These are phyloP conservation scores for Neelides folsomi DNA, from an alignment of 2,888 invertebrate species.

Conservation along the genomic window DNA sequence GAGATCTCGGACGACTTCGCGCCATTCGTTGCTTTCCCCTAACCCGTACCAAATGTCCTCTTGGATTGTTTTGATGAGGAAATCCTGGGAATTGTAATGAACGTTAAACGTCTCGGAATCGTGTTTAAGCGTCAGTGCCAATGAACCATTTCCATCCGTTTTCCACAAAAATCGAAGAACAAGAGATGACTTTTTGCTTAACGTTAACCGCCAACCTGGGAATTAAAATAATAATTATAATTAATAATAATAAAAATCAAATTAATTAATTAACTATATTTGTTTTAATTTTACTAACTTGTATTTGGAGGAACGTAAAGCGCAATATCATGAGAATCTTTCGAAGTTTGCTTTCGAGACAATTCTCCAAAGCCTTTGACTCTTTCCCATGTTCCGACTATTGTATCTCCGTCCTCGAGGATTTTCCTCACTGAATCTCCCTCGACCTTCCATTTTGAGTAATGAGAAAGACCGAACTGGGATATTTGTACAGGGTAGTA, in stretches of 20 bases:
- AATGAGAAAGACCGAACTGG: conserved; percentile 93
- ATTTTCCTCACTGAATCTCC: conserved; percentile 58
- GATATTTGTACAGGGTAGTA: conserved; percentile 98
- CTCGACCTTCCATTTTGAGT: conserved; percentile 83
- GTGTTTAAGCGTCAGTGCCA: conserved; percentile 23
- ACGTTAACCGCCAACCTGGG: too few species aligned
- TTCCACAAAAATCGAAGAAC: too few species aligned
- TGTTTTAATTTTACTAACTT: too few species aligned
- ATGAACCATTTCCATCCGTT: conserved; percentile 10
- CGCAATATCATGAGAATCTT: too few species aligned
- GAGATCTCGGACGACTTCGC: conserved; percentile 69
- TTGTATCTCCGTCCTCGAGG: conserved; percentile 61
- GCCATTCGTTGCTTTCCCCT: conserved; percentile 50
- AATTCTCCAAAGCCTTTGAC: conserved; percentile 8
- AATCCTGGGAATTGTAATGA: conserved; percentile 27
- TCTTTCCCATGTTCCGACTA: conserved; percentile 33
- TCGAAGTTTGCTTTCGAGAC: too few species aligned
- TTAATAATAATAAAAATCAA: too few species aligned
- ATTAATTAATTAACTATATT: too few species aligned
- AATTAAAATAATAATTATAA: too few species aligned
- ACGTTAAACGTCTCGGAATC: conserved; percentile 24
- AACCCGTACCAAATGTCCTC: conserved; percentile 73
- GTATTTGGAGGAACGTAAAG: too few species aligned
- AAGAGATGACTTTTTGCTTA: too few species aligned
- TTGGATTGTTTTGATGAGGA: conserved; percentile 15